phyloP scores from a whole-genome alignment of 2,113 vertebrate species.

The Heliornis fulica region DNA sequence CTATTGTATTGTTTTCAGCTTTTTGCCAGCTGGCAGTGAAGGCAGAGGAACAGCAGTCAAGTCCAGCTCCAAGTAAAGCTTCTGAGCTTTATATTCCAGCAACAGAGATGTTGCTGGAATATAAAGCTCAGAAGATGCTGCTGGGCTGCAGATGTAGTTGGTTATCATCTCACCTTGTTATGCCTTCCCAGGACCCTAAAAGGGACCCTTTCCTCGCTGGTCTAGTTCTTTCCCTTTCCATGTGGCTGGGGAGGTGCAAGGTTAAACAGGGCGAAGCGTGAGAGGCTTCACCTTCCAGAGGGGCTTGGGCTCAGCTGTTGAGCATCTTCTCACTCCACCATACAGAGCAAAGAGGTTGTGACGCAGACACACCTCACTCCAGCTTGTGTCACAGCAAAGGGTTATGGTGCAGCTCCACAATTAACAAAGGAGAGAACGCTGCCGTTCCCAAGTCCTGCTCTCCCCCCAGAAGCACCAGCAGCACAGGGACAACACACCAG shows the following conservation, averaged over 20 bases:
- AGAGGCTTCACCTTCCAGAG: neutral
- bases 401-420: neutral
- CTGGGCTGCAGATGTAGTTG: neutral
- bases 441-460: neutral
- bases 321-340: neutral
- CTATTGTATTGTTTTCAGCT: neutral
- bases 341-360: neutral
- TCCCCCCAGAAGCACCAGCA: neutral
- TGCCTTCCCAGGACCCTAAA: neutral
- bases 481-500: neutral
- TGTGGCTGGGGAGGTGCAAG: neutral
- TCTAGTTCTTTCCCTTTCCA: neutral
- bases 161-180: neutral
- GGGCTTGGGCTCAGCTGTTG: neutral
- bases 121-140: neutral
- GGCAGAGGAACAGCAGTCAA: neutral
- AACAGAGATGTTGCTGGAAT: neutral
- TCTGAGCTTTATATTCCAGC: too few relatives aligned
- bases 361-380: fast-evolving
- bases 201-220: neutral
- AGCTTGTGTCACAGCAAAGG: neutral
- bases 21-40: neutral
- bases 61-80: neutral
- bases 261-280: neutral
- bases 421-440: neutral